These are phyloP conservation scores for Patella pellucida DNA, from an alignment of 2,888 invertebrate genomes.

Conservation along the genomic window DNA sequence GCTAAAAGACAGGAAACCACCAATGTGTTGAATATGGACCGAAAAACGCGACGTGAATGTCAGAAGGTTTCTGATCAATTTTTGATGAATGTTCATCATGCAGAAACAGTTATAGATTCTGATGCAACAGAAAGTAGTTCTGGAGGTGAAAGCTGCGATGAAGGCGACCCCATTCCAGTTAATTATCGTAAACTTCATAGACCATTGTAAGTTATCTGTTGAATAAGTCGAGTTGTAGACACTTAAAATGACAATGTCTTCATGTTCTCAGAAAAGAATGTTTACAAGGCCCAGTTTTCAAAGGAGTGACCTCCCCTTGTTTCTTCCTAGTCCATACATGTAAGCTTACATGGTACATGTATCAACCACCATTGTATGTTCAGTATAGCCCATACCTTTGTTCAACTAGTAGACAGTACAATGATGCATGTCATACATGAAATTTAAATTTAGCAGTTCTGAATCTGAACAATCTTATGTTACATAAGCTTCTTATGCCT, in stretches of 20 bases:
- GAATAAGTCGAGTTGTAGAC: no score
- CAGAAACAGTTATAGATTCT: conserved; percentile 86
- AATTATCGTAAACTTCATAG: conserved; percentile 31
- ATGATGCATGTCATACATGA: neutral
- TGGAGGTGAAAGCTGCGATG: conserved; percentile 94
- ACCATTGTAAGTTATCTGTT: conserved; percentile 39
- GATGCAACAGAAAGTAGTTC: conserved; percentile 95
- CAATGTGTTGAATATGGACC: conserved; percentile 56
- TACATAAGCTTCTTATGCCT: conserved; percentile 4
- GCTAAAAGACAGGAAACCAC: conserved; percentile 31
- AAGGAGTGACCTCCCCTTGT: no score
- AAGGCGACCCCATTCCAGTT: conserved; percentile 73
- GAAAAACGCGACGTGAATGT: conserved; percentile 74
- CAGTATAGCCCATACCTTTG: neutral
- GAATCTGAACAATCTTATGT: neutral
- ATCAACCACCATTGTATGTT: no score
- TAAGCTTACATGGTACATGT: no score
- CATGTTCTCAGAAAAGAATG: no score
- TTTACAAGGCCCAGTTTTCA: no score
- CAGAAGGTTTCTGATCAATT: conserved; percentile 79
- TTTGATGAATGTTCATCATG: conserved; percentile 80
- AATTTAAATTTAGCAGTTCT: no score
- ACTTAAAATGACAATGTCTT: no score
- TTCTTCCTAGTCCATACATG: no score
- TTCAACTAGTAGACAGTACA: neutral